Evolutionary conservation across 2,888 invertebrate species (phyloP).

Genomic region (Lasioglossum villosulum): DNA sequence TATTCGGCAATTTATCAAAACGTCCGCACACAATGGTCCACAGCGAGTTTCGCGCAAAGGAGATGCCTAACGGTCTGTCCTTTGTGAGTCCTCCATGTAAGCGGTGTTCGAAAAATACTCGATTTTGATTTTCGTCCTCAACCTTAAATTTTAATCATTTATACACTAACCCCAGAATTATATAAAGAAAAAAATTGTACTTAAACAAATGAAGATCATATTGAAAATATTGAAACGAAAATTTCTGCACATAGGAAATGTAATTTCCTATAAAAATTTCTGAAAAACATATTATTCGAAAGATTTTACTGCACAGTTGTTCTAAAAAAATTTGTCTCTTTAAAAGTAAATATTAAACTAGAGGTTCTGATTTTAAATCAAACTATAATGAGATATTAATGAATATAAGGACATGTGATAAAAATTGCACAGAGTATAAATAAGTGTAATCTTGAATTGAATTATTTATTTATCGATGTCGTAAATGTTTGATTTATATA

Average conservation of each 20-base stretch:
- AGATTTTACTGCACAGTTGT: neutral
- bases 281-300: neutral
- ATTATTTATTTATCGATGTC: no score
- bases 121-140: slow-evolving; percentile 11
- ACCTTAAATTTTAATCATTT: neutral
- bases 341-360: neutral
- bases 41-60: slow-evolving; percentile 73
- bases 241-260: neutral
- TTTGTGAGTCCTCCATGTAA: slow-evolving; percentile 68
- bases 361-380: no score
- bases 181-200: neutral
- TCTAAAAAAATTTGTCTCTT: no score
- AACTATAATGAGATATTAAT: no score
- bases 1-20: slow-evolving; percentile 85
- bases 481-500: no score
- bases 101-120: slow-evolving; percentile 73
- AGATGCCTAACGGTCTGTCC: slow-evolving; percentile 68
- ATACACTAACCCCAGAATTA: neutral
- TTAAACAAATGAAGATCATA: neutral
- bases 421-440: no score
- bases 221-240: neutral
- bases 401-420: no score
- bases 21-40: slow-evolving; percentile 82
- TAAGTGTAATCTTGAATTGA: no score
- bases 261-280: neutral